Evolutionary conservation across 2,888 invertebrate species (phyloP).

Genomic region (Pachliopta kotzebuea): DNA sequence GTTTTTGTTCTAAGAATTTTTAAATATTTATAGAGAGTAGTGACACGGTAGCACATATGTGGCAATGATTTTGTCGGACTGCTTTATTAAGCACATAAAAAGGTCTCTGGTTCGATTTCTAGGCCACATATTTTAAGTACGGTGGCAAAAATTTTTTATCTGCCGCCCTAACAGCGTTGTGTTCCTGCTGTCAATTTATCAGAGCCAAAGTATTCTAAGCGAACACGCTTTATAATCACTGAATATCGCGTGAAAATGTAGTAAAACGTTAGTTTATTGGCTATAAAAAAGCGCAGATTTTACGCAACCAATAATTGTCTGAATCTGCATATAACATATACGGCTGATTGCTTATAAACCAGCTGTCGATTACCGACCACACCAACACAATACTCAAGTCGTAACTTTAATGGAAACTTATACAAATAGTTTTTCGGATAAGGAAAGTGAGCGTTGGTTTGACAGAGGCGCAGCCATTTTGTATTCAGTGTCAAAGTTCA

Average conservation of each 20-base stretch:
- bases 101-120: no score
- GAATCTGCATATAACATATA: constrained; percentile 38
- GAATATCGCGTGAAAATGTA: no score
- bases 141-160: no score
- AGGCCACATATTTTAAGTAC: no score
- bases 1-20: neutral
- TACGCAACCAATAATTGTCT: neutral
- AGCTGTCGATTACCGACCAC: constrained; percentile 41
- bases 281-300: neutral
- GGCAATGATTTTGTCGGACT: no score
- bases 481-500: constrained; percentile 68
- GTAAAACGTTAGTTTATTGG: no score
- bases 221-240: no score
- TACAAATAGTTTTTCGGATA: constrained; percentile 47
- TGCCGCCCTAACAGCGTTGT: no score
- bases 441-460: constrained; percentile 70
- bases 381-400: constrained; percentile 48
- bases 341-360: constrained; percentile 47
- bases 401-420: constrained; percentile 43
- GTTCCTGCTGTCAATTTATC: no score
- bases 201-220: no score
- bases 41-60: no score
- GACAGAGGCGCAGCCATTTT: constrained; percentile 69
- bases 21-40: neutral
- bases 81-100: no score